Base-by-base conservation (phyloP, 2,797 vertebrate species). In the Brachymystax lenok region DNA sequence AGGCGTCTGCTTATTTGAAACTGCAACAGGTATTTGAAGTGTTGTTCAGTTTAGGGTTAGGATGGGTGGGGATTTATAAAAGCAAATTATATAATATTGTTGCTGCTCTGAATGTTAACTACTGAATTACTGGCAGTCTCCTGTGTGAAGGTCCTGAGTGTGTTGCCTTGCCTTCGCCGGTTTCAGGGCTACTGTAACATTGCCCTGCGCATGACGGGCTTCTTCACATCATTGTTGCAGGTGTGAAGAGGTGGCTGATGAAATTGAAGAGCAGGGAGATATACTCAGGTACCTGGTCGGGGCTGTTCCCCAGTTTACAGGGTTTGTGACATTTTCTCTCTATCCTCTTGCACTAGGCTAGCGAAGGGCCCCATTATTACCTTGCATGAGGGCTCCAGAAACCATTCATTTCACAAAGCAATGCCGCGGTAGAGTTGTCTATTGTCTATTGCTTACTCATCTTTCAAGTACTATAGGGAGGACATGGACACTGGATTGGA, bases 221-320 rank as follows among this genome's bases (percentile, higher is more conserved):
- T 90, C 85, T 90, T 90, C 83, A 82, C 88, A 77, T 92, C 72
- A 17, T 92, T 93, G 90, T 92, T 93, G 90, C 92, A 94, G 93
- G 92, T 92, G 84, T 94, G 91, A 94, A 92, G 89, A 90, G 87
- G 86, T 90, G 91, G 90, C 92, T 94, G 92, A 92, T 92, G 93
- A 94, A 91, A 91, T 91, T 93, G 91, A 94, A 92, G 90, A 92
- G 90, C 92, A 94, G 91, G 85, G 91, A 93, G 88, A 93, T 94
- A 90, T 91, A 94, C 87, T 94, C 91, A 94, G 92, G 92, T 93
- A 94, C 91, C 77, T 74, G 78, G 82, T 63, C 76, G 66, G 66
- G 66, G 66, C 27, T 67, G 28, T 27, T 5, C 30, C 40, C 21
- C 70, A 73, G 46, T 46, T 46, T 46, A 27, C 21, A 21, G 69